Conservation (phyloP, 2,888 invertebrate species). For the Hartigia nigra region DNA sequence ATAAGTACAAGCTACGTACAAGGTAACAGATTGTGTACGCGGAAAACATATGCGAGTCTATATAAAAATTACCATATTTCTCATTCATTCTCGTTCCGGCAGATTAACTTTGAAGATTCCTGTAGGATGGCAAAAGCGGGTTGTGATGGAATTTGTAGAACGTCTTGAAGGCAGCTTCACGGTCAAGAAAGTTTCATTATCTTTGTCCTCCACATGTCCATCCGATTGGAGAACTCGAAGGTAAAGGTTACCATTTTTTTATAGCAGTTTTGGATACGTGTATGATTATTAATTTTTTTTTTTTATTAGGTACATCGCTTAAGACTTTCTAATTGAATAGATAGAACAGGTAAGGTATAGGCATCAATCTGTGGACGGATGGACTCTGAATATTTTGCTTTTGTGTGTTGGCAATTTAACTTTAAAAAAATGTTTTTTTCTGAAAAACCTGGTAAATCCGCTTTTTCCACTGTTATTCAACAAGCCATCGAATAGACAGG, state of each 20-base stretch:
- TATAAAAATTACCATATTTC: background rate
- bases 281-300: background rate
- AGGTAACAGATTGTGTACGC: background rate
- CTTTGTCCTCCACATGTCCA: background rate
- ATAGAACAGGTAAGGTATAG: background rate
- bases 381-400: slow-evolving; percentile 6
- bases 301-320: background rate
- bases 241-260: slow-evolving; percentile 18
- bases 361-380: background rate
- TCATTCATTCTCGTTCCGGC: background rate
- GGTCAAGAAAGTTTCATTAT: slow-evolving; percentile 32
- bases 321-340: background rate
- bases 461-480: background rate
- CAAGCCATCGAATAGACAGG: background rate
- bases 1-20: too few species aligned
- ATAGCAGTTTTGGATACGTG: background rate
- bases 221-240: slow-evolving; percentile 9
- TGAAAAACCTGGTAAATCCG: background rate
- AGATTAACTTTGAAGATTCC: background rate
- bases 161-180: slow-evolving; percentile 16
- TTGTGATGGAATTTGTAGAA: background rate
- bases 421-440: too few species aligned
- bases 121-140: background rate
- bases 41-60: background rate
- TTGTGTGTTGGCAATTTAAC: slow-evolving; percentile 20